These are phyloP conservation scores for Sandelia bainsii DNA, from an alignment of 2,797 vertebrate species.

Conservation along the genomic window DNA sequence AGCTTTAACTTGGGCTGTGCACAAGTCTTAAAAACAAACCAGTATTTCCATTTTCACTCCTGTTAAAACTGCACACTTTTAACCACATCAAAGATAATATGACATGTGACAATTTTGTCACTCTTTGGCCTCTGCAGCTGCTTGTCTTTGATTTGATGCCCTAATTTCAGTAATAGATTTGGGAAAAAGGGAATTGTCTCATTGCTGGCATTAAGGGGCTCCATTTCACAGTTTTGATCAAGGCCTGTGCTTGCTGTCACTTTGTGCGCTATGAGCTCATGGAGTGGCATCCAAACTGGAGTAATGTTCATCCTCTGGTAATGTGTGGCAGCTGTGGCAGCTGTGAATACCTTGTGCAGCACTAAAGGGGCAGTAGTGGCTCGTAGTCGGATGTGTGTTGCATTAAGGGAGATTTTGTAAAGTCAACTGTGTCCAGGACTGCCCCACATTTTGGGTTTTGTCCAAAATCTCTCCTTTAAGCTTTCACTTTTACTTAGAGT, in stretches of 20 bases:
- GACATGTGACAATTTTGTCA: constrained; percentile 47
- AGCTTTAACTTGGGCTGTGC: not conserved
- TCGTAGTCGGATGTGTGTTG: constrained; percentile 35
- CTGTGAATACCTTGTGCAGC: constrained; percentile 62
- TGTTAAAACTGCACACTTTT: constrained; percentile 9
- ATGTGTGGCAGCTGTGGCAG: constrained; percentile 70
- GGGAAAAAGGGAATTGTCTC: constrained; percentile 68
- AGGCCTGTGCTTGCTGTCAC: constrained; percentile 60
- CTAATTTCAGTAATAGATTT: constrained; percentile 68
- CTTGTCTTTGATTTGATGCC: constrained; percentile 61
- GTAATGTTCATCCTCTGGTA: constrained; percentile 58
- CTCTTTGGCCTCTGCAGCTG: constrained; percentile 50
- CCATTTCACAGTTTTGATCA: constrained; percentile 70
- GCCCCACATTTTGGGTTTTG: constrained; percentile 7
- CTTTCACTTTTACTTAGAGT: constrained; percentile 6
- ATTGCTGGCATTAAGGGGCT: constrained; percentile 65
- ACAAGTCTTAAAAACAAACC: constrained; percentile 14
- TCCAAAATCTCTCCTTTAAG: constrained; percentile 20
- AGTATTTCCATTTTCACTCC: constrained; percentile 30
- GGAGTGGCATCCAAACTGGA: constrained; percentile 63
- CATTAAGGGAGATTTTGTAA: constrained; percentile 54
- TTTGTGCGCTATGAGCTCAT: constrained; percentile 70
- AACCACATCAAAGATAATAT: constrained; percentile 13
- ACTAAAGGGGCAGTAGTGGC: constrained; percentile 40
- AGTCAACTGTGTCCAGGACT: constrained; percentile 38